Base-by-base conservation (phyloP, 2,113 vertebrate species). In the Lethenteron camtschaticum region DNA sequence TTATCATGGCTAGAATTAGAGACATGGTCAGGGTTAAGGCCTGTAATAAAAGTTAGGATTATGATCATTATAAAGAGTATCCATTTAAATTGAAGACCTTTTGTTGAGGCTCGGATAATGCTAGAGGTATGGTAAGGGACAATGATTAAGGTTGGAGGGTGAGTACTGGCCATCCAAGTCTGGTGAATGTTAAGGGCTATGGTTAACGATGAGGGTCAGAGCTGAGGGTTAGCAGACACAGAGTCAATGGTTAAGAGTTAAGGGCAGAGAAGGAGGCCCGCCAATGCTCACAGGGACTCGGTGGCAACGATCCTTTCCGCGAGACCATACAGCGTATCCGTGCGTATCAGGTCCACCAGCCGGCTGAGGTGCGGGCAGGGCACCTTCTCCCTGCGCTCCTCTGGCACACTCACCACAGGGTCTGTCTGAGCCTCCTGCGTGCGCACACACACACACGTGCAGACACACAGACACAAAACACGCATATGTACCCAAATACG, bases 311-410 rank as follows among this genome's bases (percentile, higher is more conserved):
- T 90, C 75, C 94, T 86, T 78, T 99, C 88, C 3, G 89, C 84
- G 72, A 96, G 80, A 3, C 92, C 94, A 3, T 90, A 96, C 0
- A 99, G 81, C 0, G 81, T 85, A 68, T 79, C 84, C 24, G 83
- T 82, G 73, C 85, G 82, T 1, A 86, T 87, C 76, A 99, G 79
- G 77, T 87, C 78, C 72, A 99, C 94, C 0, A 95, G 75, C 59
- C 92, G 94, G 76, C 89, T 96, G 71, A 99, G 87, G 74, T 96
- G 90, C 56, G 92, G 92, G 73, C 87, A 89, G 24, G 94, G 94
- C 11, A 99, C 86, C 76, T 96, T 99, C 80, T 95, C 90, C 75
- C 95, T 96, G 72, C 85, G 83, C 75, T 99, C 94, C 78, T 96
- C 94, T 20, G 79, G 74, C 63, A 66, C 8, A 10, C 63, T 24